Conservation (phyloP, 2,797 vertebrate species). For the Silurus lanzhouensis region DNA sequence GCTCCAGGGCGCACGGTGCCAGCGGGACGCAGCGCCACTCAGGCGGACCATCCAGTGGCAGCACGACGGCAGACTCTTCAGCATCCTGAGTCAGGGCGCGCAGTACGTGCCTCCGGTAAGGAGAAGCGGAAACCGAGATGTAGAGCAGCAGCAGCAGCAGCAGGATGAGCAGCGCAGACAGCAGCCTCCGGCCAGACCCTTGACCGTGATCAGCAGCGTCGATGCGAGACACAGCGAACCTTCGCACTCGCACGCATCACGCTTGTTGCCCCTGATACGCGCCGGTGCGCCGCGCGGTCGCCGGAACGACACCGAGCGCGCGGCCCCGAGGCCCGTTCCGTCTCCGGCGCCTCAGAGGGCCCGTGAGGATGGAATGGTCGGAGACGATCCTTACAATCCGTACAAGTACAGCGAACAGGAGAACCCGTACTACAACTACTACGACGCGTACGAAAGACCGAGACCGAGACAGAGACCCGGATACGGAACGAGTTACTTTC, state of each 20-base stretch:
- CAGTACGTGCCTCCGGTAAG: constrained; percentile 86
- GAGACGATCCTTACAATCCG: constrained; percentile 90
- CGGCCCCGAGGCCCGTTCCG: neutral
- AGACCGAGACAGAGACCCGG: constrained; percentile 81
- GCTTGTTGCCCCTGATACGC: constrained; percentile 66
- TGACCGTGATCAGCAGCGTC: constrained; percentile 72
- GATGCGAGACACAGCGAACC: neutral
- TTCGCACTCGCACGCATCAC: constrained; percentile 47
- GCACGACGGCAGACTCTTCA: constrained; percentile 91
- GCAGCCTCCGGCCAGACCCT: constrained; percentile 60
- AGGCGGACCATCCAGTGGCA: constrained; percentile 89
- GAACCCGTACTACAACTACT: constrained; percentile 93
- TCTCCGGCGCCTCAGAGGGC: constrained; percentile 1
- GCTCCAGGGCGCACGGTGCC: constrained; percentile 71
- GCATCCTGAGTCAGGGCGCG: constrained; percentile 87
- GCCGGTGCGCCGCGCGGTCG: constrained; percentile 1
- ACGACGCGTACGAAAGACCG: constrained; percentile 90
- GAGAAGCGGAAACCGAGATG: constrained; percentile 71
- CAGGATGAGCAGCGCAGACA: neutral
- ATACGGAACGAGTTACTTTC: constrained; percentile 90
- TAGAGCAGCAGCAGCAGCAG: constrained; percentile 60
- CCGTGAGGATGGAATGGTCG: constrained; percentile 79
- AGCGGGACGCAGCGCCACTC: constrained; percentile 76
- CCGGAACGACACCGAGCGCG: constrained; percentile 21
- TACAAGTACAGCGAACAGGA: constrained; percentile 89